phyloP scores from a whole-genome alignment of 2,888 invertebrate genomes.

The Malachius bipustulatus region DNA sequence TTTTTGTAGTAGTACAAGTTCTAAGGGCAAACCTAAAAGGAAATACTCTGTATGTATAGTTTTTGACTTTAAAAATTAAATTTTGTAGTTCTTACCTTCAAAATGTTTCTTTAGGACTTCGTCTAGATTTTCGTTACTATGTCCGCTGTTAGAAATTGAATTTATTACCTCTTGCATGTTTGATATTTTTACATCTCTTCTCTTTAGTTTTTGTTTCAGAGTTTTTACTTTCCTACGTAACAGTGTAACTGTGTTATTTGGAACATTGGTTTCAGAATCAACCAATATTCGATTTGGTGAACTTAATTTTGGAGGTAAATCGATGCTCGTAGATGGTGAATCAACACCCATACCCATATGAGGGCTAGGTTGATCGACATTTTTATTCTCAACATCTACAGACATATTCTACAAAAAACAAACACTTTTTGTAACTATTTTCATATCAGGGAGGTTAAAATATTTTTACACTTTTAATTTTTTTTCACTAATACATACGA shows the following conservation, averaged over 20 bases:
- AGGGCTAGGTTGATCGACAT: not conserved
- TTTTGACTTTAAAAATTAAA: too few relatives aligned
- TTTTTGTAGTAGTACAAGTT: too few relatives aligned
- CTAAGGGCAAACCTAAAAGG: too few relatives aligned
- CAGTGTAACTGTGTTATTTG: not conserved
- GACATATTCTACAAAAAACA: not conserved
- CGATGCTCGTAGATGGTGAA: conserved; percentile 1
- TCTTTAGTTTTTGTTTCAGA: conserved; percentile 1
- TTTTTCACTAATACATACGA: not conserved
- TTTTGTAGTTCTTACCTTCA: conserved; percentile 11
- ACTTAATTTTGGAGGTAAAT: too few relatives aligned
- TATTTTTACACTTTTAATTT: too few relatives aligned
- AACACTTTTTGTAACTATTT: too few relatives aligned
- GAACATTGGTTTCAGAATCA: conserved; percentile 1
- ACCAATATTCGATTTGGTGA: conserved; percentile 18
- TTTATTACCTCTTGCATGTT: conserved; percentile 11
- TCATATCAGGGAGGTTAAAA: not conserved
- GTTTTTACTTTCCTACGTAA: conserved; percentile 4
- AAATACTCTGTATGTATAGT: too few relatives aligned
- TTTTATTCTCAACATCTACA: not conserved
- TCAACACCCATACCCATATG: conserved; percentile 2
- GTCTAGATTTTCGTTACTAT: conserved; percentile 14
- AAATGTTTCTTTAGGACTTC: conserved; percentile 16
- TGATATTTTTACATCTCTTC: conserved; percentile 8
- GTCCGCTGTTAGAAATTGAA: conserved; percentile 11